A percentile compares a stretch with the other conserved stretches of the same genome.
Evolutionary conservation across 1,140 invertebrate species (phyloP).

Genomic region (Trialeurodes vaporariorum): DNA sequence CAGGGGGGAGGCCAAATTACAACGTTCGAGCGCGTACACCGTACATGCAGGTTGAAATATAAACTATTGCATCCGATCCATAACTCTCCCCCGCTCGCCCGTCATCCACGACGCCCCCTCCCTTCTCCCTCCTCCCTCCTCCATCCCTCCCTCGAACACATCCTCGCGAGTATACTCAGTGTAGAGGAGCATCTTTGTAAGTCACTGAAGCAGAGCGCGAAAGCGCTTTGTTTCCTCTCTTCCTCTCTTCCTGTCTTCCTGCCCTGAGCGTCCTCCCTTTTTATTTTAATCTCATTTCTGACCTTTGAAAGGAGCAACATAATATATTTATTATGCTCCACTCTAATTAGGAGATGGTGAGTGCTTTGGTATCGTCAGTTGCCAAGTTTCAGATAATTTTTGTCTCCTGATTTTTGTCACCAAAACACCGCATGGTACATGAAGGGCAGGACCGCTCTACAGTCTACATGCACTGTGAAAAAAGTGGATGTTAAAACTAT

Average conservation of each 20-base stretch:
- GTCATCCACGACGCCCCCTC: neutral
- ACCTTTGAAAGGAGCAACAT: neutral
- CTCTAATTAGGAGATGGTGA: neutral
- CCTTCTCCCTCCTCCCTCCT: neutral
- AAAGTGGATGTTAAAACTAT: too few species aligned
- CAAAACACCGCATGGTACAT: too few species aligned
- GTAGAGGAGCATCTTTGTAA: neutral
- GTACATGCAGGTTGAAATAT: neutral
- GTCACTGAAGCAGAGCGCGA: neutral
- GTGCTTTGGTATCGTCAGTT: too few species aligned
- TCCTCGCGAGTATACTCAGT: neutral
- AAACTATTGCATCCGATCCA: neutral
- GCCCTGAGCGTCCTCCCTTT: neutral
- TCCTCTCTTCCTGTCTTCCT: neutral
- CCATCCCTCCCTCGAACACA: neutral
- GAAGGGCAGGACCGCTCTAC: too few species aligned
- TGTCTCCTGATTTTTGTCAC: too few species aligned
- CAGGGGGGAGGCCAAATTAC: neutral
- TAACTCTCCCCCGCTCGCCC: neutral
- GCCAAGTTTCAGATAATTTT: too few species aligned
- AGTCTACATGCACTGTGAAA: too few species aligned
- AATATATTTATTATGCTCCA: neutral
- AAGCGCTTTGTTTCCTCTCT: neutral
- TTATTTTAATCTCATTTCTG: neutral
- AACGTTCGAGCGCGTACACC: neutral